phyloP scores from a whole-genome alignment of 2,888 invertebrate genomes.

The Xiphydria camelus region DNA sequence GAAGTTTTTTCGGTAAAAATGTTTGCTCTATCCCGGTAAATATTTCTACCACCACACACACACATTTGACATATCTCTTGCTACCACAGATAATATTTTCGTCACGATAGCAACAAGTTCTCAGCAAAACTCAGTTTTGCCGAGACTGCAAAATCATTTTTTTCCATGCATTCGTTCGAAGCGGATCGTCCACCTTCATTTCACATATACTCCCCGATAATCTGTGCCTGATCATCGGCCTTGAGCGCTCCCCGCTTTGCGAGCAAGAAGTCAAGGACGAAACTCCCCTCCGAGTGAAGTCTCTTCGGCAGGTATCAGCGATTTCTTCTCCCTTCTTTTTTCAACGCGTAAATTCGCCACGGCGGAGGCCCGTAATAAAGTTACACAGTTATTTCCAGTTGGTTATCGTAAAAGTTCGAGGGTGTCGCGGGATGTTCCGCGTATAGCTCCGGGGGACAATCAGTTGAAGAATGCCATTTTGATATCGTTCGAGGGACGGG shows the following conservation, averaged over 20 bases:
- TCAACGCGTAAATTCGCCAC: constrained; percentile 29
- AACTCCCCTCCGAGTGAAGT: neutral
- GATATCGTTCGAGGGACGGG: constrained; percentile 38
- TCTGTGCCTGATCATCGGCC: too few species aligned
- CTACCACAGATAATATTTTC: too few species aligned
- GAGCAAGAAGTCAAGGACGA: neutral
- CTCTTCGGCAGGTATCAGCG: neutral
- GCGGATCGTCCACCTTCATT: too few species aligned
- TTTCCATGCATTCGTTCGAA: too few species aligned
- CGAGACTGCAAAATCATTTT: too few species aligned
- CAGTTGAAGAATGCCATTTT: constrained; percentile 50
- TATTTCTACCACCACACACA: too few species aligned
- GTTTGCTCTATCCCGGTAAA: too few species aligned
- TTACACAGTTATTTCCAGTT: constrained; percentile 50
- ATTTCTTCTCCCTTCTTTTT: constrained; percentile 27
- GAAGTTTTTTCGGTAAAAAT: too few species aligned
- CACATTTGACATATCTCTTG: too few species aligned
- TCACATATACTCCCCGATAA: too few species aligned
- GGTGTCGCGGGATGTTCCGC: constrained; percentile 32
- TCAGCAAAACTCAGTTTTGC: too few species aligned
- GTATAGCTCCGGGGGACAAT: constrained; percentile 45
- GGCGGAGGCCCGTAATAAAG: constrained; percentile 42
- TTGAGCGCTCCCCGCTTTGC: neutral
- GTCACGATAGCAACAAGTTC: too few species aligned
- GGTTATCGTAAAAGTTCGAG: constrained; percentile 49